Conservation (phyloP, 2,797 vertebrate species). For the Hozukius guyotensis region DNA sequence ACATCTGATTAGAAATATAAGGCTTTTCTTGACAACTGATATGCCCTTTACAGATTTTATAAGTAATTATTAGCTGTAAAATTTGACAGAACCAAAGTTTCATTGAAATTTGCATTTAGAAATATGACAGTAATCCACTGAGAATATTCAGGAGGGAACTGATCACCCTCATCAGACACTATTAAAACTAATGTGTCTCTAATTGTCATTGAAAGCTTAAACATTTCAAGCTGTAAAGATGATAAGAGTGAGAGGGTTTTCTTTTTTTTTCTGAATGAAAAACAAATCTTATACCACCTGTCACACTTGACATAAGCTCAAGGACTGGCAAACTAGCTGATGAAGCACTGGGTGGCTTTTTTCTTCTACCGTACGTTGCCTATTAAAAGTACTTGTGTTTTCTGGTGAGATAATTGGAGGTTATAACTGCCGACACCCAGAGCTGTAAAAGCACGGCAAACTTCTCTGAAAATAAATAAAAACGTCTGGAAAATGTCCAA, state of each 20-base stretch:
- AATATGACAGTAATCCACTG: not conserved
- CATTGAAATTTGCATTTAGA: not conserved
- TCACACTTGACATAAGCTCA: constrained; percentile 6
- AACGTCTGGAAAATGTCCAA: too few relatives aligned
- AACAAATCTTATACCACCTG: not conserved
- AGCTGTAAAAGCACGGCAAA: not conserved
- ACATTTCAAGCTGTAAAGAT: not conserved
- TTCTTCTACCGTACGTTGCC: not conserved
- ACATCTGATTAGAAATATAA: constrained; percentile 4
- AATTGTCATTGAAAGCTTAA: constrained; percentile 20
- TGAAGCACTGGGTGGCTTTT: not conserved
- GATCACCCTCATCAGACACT: not conserved
- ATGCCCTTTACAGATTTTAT: not conserved
- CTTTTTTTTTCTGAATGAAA: not conserved
- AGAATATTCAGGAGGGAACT: not conserved
- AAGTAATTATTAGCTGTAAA: not conserved
- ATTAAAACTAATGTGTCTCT: not conserved
- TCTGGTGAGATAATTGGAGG: not conserved
- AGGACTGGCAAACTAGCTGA: not conserved
- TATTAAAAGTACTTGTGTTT: not conserved
- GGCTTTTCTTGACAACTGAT: not conserved
- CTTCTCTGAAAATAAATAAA: not conserved
- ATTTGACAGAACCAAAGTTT: not conserved
- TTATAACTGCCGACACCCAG: not conserved
- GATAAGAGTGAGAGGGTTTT: not conserved